These are phyloP conservation scores for Ruditapes philippinarum DNA, from an alignment of 1,140 invertebrate species.

Conservation along the genomic window DNA sequence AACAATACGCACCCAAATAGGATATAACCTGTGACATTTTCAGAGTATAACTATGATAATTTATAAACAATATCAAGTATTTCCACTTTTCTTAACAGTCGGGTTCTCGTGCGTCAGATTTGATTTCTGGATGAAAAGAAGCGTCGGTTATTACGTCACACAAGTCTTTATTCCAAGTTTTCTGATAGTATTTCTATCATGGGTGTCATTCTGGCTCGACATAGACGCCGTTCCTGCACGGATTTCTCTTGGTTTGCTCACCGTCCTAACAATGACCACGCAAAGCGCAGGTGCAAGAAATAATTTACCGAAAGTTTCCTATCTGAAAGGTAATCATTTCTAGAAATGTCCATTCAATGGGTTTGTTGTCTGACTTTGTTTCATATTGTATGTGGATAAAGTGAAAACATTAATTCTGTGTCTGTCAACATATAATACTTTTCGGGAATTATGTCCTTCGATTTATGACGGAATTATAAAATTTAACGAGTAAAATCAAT, in stretches of 20 bases:
- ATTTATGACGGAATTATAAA: too few relatives aligned
- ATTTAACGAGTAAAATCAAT: too few relatives aligned
- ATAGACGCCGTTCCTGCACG: constrained; percentile 85
- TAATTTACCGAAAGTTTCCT: constrained; percentile 85
- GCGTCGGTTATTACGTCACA: constrained; percentile 97
- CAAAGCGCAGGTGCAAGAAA: constrained; percentile 77
- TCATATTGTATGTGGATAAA: too few relatives aligned
- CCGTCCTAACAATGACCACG: constrained; percentile 85
- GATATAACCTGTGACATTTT: too few relatives aligned
- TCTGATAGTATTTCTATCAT: constrained; percentile 92
- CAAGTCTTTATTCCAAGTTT: constrained; percentile 97
- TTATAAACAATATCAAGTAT: too few relatives aligned
- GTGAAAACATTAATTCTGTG: too few relatives aligned
- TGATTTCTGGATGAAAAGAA: constrained; percentile 94
- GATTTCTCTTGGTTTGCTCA: constrained; percentile 78
- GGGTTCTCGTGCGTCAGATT: constrained; percentile 89
- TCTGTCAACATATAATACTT: too few relatives aligned
- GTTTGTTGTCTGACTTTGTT: too few relatives aligned
- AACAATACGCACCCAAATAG: too few relatives aligned
- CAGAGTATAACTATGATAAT: too few relatives aligned
- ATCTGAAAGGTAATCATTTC: constrained; percentile 88
- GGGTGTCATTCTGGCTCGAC: constrained; percentile 93
- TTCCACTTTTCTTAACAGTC: constrained; percentile 72
- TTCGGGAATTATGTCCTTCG: too few relatives aligned
- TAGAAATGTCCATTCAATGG: too few relatives aligned